Evolutionary conservation across 2,888 invertebrate genomes (phyloP).

Genomic region (Nephrotoma flavescens): DNA sequence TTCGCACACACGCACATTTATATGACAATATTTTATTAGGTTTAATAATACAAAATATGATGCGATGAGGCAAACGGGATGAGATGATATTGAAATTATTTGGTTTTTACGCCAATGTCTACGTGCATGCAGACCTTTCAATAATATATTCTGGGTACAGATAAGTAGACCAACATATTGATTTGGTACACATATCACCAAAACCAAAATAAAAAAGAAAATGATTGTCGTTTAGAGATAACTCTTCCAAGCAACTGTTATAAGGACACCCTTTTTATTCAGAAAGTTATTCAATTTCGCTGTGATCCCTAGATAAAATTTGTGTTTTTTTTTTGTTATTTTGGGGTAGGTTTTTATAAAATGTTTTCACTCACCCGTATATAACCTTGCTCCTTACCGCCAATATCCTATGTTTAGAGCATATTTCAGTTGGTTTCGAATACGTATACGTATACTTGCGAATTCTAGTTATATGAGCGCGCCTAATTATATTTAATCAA

Average conservation of each 20-base stretch:
- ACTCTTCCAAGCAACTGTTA: not conserved
- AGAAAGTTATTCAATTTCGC: not conserved
- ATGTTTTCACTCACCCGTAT: not conserved
- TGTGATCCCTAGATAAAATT: not conserved
- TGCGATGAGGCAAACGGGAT: no score
- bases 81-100: not conserved
- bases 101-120: not conserved
- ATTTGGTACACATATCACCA: not conserved
- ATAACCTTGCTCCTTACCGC: not conserved
- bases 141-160: not conserved
- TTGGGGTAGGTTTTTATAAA: not conserved
- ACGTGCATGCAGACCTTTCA: not conserved
- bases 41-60: no score
- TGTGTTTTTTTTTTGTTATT: not conserved
- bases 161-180: not conserved
- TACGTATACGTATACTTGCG: no score
- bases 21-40: no score
- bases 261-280: not conserved
- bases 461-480: not conserved
- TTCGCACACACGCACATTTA: not conserved
- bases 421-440: no score
- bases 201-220: no score
- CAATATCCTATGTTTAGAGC: no score
- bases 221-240: not conserved
- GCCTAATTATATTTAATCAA: not conserved